These are phyloP conservation scores for Chaenogobius annularis DNA, from an alignment of 2,113 vertebrate genomes.

Conservation along the genomic window DNA sequence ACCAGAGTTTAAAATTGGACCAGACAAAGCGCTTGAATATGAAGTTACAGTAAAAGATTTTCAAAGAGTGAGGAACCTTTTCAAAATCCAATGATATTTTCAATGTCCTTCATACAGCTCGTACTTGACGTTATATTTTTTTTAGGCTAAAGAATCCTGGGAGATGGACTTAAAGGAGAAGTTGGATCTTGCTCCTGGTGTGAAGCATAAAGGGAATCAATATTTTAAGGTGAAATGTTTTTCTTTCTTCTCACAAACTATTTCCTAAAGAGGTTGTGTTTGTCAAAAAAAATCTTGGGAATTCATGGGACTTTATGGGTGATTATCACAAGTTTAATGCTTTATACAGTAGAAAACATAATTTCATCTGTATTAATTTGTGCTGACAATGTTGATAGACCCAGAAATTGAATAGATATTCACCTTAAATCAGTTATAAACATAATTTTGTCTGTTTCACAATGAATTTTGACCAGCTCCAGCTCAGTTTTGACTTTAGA, in stretches of 20 bases:
- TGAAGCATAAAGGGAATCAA: slow-evolving; percentile 92
- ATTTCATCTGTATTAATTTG: too few relatives aligned
- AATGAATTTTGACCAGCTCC: background rate
- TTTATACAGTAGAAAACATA: too few relatives aligned
- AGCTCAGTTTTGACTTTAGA: background rate
- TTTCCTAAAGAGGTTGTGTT: background rate
- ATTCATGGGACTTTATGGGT: too few relatives aligned
- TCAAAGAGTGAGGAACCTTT: slow-evolving; percentile 82
- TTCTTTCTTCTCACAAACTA: background rate
- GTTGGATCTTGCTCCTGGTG: slow-evolving; percentile 80
- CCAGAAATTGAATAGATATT: background rate
- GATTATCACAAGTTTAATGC: too few relatives aligned
- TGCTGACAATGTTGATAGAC: background rate
- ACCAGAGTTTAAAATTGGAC: slow-evolving; percentile 82
- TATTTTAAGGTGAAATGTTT: slow-evolving; percentile 91
- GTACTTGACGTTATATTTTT: background rate
- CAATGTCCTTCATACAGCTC: slow-evolving; percentile 9
- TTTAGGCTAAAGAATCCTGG: slow-evolving; percentile 94
- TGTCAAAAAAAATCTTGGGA: too few relatives aligned
- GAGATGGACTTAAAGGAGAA: slow-evolving; percentile 97
- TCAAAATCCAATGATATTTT: background rate
- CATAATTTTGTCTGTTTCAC: background rate
- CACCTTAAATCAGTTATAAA: background rate
- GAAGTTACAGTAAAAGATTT: slow-evolving; percentile 93
- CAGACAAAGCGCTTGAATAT: slow-evolving; percentile 86